Evolutionary conservation across 1,140 invertebrate genomes (phyloP).

Genomic region (Delia radicum): DNA sequence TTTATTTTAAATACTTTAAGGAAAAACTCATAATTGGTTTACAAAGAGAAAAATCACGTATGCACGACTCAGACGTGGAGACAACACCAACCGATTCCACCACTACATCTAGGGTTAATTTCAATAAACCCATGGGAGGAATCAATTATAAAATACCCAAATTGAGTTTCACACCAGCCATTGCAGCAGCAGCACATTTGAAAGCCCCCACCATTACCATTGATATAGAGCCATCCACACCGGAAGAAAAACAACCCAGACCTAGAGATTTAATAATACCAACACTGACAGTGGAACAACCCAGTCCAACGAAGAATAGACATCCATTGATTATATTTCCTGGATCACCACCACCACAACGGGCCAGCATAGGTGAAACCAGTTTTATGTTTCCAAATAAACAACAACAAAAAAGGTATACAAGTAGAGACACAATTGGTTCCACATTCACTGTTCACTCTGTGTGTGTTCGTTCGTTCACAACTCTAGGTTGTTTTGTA

Average conservation of each 20-base stretch:
- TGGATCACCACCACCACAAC: slow-evolving; percentile 65
- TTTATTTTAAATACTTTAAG: slow-evolving; percentile 1
- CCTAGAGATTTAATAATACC: slow-evolving; percentile 60
- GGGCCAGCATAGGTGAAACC: slow-evolving; percentile 55
- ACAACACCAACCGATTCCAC: slow-evolving; percentile 30
- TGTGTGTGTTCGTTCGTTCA: too few species aligned
- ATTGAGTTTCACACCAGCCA: not conserved
- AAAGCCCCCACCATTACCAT: slow-evolving; percentile 29
- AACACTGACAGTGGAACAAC: slow-evolving; percentile 63
- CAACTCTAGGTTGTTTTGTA: slow-evolving; percentile 11
- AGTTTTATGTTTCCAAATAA: slow-evolving; percentile 55
- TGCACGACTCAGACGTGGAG: slow-evolving; percentile 30
- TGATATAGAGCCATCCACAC: slow-evolving; percentile 53
- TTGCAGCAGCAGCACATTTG: slow-evolving; percentile 7
- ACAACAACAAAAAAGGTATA: slow-evolving; percentile 44
- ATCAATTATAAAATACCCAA: not conserved
- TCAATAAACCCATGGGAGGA: slow-evolving; percentile 4
- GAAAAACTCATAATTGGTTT: slow-evolving; percentile 26
- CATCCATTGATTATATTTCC: slow-evolving; percentile 51
- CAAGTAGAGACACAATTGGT: slow-evolving; percentile 28
- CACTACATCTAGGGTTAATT: slow-evolving; percentile 26
- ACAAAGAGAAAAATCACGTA: slow-evolving; percentile 28
- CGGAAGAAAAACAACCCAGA: slow-evolving; percentile 45
- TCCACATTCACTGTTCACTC: not conserved
- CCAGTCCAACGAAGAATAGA: slow-evolving; percentile 60